Evolutionary conservation across 2,797 vertebrate genomes (phyloP).

Genomic region (Triplophysa bombifrons): DNA sequence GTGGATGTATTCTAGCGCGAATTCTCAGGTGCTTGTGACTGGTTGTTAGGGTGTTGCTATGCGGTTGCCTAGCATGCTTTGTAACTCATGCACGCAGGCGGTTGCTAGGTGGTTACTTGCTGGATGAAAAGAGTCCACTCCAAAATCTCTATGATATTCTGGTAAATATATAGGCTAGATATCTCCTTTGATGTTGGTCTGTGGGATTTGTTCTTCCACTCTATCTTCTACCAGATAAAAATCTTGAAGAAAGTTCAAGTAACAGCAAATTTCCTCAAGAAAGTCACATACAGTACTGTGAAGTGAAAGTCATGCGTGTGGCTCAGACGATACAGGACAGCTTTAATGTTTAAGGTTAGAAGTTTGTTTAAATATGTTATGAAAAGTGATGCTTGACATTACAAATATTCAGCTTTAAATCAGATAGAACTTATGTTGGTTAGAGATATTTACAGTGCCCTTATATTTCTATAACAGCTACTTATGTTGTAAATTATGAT

Average conservation of each 20-base stretch:
- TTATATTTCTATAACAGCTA: neutral
- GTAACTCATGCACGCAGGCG: no score
- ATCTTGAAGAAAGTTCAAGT: neutral
- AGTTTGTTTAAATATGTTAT: no score
- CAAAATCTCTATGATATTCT: no score
- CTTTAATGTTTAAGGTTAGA: no score
- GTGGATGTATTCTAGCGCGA: no score
- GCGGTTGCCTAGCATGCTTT: no score
- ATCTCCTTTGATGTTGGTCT: neutral
- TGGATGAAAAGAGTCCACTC: no score
- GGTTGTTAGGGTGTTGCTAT: no score
- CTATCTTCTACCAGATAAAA: neutral
- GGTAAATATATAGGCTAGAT: neutral
- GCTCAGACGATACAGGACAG: no score
- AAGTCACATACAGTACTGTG: neutral
- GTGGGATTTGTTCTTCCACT: neutral
- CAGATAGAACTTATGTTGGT: conserved; percentile 1
- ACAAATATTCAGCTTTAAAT: neutral
- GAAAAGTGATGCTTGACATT: neutral
- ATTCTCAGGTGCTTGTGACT: no score
- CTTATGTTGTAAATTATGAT: neutral
- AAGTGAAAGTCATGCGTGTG: no score
- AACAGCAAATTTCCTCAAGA: neutral
- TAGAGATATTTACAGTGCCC: neutral
- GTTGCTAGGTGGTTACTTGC: neutral